Base-by-base conservation (phyloP, 2,113 vertebrate genomes). In the Oxygymnocypris stewartii region DNA sequence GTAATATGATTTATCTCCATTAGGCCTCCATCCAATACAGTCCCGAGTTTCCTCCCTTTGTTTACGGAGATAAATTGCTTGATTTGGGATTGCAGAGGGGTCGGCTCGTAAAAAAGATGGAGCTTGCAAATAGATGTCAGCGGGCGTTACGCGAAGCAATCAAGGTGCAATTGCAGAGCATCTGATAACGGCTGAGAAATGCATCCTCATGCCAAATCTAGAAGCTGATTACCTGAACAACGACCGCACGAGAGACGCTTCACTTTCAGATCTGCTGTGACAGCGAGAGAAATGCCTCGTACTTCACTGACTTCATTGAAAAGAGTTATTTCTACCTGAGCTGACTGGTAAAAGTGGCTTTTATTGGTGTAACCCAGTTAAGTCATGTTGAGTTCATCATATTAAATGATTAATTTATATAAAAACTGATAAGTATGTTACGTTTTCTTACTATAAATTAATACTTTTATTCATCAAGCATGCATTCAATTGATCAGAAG, bases 31-130 rank as follows among this genome's bases (percentile, higher is more conserved):
- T 49, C 25, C 77, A 8, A n/a, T 51, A 23, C 6, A 20, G 51
- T 74, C 67, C 79, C 13, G 67, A 76, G 51, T 65, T 82, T 54
- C 63, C 63, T 77, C 31, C 74, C 47, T 37, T 79, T 84, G 84
- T 88, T 88, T 86, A 78, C 81, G 31, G 44, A 65, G 83, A 83
- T 86, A 86, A 86, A 88, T 88, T 74, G 67, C 44, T 65, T 44
- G 76, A 81, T 84, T 86, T 69, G 57, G 84, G 84, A 83, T 74
- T 73, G 51, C 47, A 35, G n/a, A 78, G 76, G 51, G 83, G 73
- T 61, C 6, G 12, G 47, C 84, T 77, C 37, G 61, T 73, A 49
- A 57, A 80, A 80, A 59, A 77, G 35, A 75, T 75, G 18, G 40
- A 81, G 81, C 31, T 47, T 35, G 76, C 42, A 84, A 76, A 84